Evolutionary conservation across 2,888 invertebrate genomes (phyloP).

Genomic region (Scrobipalpa costella): DNA sequence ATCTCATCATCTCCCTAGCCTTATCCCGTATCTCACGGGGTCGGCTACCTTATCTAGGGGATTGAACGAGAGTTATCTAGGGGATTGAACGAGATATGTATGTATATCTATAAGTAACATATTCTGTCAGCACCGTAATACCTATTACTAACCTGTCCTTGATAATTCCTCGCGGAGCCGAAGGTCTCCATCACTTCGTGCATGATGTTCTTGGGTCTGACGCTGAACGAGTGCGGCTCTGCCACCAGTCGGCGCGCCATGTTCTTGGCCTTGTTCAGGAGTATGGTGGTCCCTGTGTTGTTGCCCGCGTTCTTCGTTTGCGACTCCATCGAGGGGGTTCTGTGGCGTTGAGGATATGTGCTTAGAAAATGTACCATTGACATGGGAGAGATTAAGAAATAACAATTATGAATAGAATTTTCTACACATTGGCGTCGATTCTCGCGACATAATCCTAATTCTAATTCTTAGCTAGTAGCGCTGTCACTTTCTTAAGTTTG

Average conservation of each 20-base stretch:
- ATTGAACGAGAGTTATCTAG: too few relatives aligned
- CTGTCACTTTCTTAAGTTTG: too few relatives aligned
- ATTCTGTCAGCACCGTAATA: too few relatives aligned
- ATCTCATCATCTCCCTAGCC: too few relatives aligned
- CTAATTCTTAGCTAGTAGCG: too few relatives aligned
- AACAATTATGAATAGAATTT: too few relatives aligned
- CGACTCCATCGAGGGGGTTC: slow-evolving; percentile 71
- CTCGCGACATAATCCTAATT: too few relatives aligned
- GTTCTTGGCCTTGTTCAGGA: slow-evolving; percentile 72
- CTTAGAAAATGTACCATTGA: neutral
- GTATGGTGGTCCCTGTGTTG: slow-evolving; percentile 68
- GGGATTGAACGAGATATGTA: too few relatives aligned
- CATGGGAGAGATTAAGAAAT: neutral
- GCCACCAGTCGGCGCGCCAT: slow-evolving; percentile 71
- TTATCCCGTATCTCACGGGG: too few relatives aligned
- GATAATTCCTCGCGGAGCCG: slow-evolving; percentile 57
- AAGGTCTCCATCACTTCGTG: slow-evolving; percentile 77
- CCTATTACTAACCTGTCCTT: slow-evolving; percentile 37
- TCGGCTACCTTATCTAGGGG: too few relatives aligned
- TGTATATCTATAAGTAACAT: too few relatives aligned
- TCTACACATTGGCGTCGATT: too few relatives aligned
- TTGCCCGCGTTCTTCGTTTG: slow-evolving; percentile 67
- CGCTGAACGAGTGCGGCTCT: slow-evolving; percentile 66
- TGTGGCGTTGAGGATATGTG: slow-evolving; percentile 30
- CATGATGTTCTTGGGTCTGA: slow-evolving; percentile 73